Conservation (phyloP, 1,140 invertebrate genomes). For the Formica selysi region DNA sequence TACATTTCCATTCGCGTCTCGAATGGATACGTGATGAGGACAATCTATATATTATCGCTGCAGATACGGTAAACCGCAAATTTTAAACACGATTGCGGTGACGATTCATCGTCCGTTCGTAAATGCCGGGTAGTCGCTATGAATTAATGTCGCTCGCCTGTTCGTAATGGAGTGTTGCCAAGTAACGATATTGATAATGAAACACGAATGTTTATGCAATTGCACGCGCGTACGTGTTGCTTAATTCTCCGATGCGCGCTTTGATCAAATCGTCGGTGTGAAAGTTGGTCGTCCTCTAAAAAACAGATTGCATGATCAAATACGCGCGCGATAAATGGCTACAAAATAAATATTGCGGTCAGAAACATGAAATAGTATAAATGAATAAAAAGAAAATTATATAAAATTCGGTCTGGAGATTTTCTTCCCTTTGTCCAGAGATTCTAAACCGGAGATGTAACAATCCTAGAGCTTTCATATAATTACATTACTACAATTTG, state of each 20-base stretch:
- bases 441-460: too few relatives aligned
- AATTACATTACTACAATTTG: conserved; percentile 8
- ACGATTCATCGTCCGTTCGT: conserved; percentile 44
- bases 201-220: conserved; percentile 36
- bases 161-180: conserved; percentile 37
- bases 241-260: conserved; percentile 8
- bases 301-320: too few relatives aligned
- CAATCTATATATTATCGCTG: conserved; percentile 30
- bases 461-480: not conserved
- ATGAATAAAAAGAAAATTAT: too few relatives aligned
- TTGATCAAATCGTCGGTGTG: too few relatives aligned
- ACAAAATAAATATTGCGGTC: too few relatives aligned
- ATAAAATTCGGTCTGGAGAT: too few relatives aligned
- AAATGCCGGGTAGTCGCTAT: conserved; percentile 11
- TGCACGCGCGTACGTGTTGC: not conserved
- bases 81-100: conserved; percentile 51
- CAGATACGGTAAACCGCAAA: conserved; percentile 41
- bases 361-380: too few relatives aligned
- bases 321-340: too few relatives aligned
- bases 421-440: too few relatives aligned
- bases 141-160: conserved; percentile 42
- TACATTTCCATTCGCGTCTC: not conserved
- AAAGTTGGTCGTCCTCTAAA: too few relatives aligned
- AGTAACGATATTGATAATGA: conserved; percentile 50
- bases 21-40: not conserved